Conservation (phyloP, 2,888 invertebrate species). For the Lasioglossum calceatum region DNA sequence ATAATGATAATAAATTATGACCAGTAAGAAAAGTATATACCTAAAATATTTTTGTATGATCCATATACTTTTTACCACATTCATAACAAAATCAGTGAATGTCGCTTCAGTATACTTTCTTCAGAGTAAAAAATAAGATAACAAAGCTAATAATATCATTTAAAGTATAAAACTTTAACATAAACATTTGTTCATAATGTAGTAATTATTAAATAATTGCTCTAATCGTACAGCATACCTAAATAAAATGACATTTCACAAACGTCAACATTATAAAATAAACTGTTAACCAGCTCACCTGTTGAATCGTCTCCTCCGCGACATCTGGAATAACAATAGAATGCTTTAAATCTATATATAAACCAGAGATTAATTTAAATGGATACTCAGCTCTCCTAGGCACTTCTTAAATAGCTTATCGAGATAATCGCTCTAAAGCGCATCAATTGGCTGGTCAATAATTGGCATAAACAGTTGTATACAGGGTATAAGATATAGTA, state of each 20-base stretch:
- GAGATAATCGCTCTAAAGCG: slow-evolving; percentile 35
- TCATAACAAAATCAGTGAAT: too few relatives aligned
- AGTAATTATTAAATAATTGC: too few relatives aligned
- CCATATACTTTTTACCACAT: too few relatives aligned
- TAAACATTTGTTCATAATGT: too few relatives aligned
- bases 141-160: too few relatives aligned
- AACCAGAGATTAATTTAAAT: slow-evolving; percentile 28
- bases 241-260: not conserved
- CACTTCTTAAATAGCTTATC: slow-evolving; percentile 33
- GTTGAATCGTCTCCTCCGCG: slow-evolving; percentile 65
- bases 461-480: slow-evolving; percentile 24
- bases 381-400: slow-evolving; percentile 27
- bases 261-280: not conserved
- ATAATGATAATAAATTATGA: too few relatives aligned
- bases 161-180: too few relatives aligned
- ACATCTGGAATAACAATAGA: slow-evolving; percentile 71
- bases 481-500: slow-evolving; percentile 19
- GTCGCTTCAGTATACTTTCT: too few relatives aligned
- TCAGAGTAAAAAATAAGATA: too few relatives aligned
- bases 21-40: too few relatives aligned
- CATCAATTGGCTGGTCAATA: slow-evolving; percentile 34
- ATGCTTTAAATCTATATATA: slow-evolving; percentile 42
- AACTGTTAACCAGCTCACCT: slow-evolving; percentile 65
- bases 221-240: too few relatives aligned
- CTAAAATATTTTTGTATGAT: too few relatives aligned